A percentile compares a stretch with the other conserved stretches of the same genome.
phyloP scores from a whole-genome alignment of 2,888 invertebrate genomes.

The Lomographa bimaculata region DNA sequence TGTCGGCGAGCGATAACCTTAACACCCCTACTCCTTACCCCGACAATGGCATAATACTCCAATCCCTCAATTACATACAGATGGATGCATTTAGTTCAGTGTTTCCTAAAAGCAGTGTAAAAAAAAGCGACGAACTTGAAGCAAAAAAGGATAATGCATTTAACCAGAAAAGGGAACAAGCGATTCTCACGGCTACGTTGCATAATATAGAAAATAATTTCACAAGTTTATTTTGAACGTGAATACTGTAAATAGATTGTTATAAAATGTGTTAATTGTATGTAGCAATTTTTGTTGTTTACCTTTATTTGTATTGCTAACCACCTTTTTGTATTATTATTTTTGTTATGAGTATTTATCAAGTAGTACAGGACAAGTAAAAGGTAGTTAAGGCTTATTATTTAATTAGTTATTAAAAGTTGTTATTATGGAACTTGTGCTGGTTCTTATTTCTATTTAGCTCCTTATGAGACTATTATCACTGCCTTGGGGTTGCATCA shows the following conservation, averaged over 20 bases:
- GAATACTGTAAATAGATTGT: constrained; percentile 21
- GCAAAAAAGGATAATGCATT: constrained; percentile 39
- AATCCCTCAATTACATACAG: constrained; percentile 77
- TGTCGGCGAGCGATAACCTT: constrained; percentile 10
- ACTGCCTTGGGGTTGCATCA: too few species aligned
- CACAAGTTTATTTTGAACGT: constrained; percentile 69
- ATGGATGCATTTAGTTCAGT: constrained; percentile 76
- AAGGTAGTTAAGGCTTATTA: constrained; percentile 26
- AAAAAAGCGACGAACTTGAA: constrained; percentile 32
- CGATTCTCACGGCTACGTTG: constrained; percentile 63
- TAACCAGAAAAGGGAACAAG: constrained; percentile 52
- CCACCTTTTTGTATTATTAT: constrained; percentile 25
- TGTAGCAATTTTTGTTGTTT: constrained; percentile 16
- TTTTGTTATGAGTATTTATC: constrained; percentile 30
- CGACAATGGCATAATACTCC: constrained; percentile 68
- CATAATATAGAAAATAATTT: constrained; percentile 72
- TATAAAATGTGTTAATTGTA: constrained; percentile 18
- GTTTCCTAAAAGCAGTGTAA: constrained; percentile 49
- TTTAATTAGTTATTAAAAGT: constrained; percentile 28
- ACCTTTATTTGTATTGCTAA: constrained; percentile 20
- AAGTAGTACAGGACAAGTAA: constrained; percentile 30
- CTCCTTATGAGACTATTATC: too few species aligned
- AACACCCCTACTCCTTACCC: constrained; percentile 65
- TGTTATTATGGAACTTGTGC: constrained; percentile 10
- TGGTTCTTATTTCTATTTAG: too few species aligned